Evolutionary conservation across 2,797 vertebrate genomes (phyloP).

Genomic region (Lacerta agilis): DNA sequence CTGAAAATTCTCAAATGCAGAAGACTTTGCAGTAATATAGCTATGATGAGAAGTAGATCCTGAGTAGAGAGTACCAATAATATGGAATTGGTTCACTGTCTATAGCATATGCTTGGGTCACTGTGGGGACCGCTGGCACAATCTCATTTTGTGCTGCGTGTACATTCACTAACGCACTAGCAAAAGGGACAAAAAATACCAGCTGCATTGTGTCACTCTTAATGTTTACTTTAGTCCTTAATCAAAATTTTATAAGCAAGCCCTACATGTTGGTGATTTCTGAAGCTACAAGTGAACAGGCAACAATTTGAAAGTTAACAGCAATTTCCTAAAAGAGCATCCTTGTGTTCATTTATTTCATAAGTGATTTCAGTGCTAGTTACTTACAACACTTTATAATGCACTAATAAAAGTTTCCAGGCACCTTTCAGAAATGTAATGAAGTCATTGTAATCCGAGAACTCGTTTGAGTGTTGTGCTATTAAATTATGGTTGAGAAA

Average conservation of each 20-base stretch:
- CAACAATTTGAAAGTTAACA: neutral
- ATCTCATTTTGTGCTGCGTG: neutral
- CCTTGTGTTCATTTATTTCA: slow-evolving; percentile 18
- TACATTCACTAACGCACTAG: neutral
- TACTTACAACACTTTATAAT: slow-evolving; percentile 35
- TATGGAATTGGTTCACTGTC: neutral
- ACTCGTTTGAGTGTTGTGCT: slow-evolving; percentile 10
- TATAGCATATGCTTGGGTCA: neutral
- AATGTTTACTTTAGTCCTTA: neutral
- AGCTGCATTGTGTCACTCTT: neutral
- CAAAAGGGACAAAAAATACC: neutral
- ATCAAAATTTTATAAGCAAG: fast-evolving
- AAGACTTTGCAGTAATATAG: neutral
- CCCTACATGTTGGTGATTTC: slow-evolving; percentile 5
- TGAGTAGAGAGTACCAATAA: neutral
- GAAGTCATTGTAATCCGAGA: slow-evolving; percentile 24
- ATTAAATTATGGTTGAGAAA: slow-evolving; percentile 5
- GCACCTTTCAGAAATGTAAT: slow-evolving; percentile 27
- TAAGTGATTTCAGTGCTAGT: slow-evolving; percentile 2
- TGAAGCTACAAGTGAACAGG: neutral
- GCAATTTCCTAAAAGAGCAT: neutral
- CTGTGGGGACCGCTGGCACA: neutral
- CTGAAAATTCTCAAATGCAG: neutral
- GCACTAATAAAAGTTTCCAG: slow-evolving; percentile 9
- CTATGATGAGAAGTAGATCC: neutral